A percentile compares a stretch with the other conserved stretches of the same genome.
These are phyloP conservation scores for Microctenopoma steveboyesi DNA, from an alignment of 2,797 vertebrate genomes.

Conservation along the genomic window DNA sequence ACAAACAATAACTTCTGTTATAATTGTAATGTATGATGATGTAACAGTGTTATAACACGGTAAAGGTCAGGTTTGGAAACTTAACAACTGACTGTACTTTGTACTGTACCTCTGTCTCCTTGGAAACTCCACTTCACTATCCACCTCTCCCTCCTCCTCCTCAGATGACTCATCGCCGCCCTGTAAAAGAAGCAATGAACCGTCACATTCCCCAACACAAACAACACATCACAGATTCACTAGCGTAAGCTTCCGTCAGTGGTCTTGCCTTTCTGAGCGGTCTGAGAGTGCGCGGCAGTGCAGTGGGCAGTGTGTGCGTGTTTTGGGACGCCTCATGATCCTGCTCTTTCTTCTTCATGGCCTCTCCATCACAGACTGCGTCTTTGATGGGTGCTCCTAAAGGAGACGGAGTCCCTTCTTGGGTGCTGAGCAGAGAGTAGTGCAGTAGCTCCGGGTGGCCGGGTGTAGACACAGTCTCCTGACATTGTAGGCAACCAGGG, in stretches of 20 bases:
- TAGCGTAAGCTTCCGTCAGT: not conserved
- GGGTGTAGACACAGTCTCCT: constrained; percentile 69
- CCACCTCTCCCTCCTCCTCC: constrained; percentile 98
- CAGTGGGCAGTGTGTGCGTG: constrained; percentile 77
- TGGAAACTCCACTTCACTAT: constrained; percentile 99
- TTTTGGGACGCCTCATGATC: constrained; percentile 75
- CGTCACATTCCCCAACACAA: constrained; percentile 13
- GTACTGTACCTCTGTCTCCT: constrained; percentile 92
- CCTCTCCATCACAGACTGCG: constrained; percentile 51
- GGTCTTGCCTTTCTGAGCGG: constrained; percentile 89
- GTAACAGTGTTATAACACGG: constrained; percentile 4
- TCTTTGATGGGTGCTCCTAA: constrained; percentile 58
- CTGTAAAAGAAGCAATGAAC: constrained; percentile 72
- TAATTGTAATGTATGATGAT: not conserved
- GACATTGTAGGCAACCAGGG: constrained; percentile 87
- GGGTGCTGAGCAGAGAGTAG: constrained; percentile 74
- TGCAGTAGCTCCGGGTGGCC: constrained; percentile 79
- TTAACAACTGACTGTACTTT: constrained; percentile 45
- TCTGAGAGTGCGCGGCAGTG: constrained; percentile 87
- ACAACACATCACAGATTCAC: constrained; percentile 7
- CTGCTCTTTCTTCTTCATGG: constrained; percentile 59
- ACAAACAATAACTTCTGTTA: not conserved
- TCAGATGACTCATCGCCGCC: constrained; percentile 96
- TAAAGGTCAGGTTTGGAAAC: constrained; percentile 25
- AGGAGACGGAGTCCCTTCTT: constrained; percentile 69